Evolutionary conservation across 1,140 invertebrate genomes (phyloP).

Genomic region (Physella acuta): DNA sequence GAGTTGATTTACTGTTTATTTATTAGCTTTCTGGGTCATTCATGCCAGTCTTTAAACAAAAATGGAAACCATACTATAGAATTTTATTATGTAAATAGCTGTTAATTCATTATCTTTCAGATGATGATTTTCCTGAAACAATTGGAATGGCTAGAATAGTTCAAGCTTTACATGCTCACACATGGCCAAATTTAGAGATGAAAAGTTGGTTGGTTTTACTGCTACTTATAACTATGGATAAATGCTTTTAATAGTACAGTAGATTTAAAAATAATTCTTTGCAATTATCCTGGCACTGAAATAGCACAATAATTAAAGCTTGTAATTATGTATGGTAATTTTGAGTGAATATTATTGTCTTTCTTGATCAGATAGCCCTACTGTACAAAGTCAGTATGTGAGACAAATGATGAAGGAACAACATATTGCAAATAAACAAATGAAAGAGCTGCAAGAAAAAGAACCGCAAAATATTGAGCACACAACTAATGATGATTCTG

Average conservation of each 20-base stretch:
- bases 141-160: slow-evolving; percentile 73
- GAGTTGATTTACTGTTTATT: not conserved
- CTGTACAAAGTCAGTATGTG: slow-evolving; percentile 41
- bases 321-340: not conserved
- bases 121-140: slow-evolving; percentile 68
- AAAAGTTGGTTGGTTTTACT: slow-evolving; percentile 69
- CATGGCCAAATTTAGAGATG: slow-evolving; percentile 74
- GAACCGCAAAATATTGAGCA: too few relatives aligned
- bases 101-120: slow-evolving; percentile 25
- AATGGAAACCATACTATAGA: not conserved
- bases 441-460: too few relatives aligned
- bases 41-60: too few relatives aligned
- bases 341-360: slow-evolving; percentile 1
- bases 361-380: slow-evolving; percentile 38
- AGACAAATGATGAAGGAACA: slow-evolving; percentile 46
- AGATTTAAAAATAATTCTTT: too few relatives aligned
- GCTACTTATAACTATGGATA: too few relatives aligned
- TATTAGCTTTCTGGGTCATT: too few relatives aligned
- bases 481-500: not conserved
- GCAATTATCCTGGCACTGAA: not conserved
- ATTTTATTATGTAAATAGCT: not conserved
- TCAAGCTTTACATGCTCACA: slow-evolving; percentile 75
- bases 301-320: not conserved
- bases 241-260: too few relatives aligned
- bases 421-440: too few relatives aligned